Base-by-base conservation (phyloP, 2,797 vertebrate species). In the Amblyopsis hoosieri region DNA sequence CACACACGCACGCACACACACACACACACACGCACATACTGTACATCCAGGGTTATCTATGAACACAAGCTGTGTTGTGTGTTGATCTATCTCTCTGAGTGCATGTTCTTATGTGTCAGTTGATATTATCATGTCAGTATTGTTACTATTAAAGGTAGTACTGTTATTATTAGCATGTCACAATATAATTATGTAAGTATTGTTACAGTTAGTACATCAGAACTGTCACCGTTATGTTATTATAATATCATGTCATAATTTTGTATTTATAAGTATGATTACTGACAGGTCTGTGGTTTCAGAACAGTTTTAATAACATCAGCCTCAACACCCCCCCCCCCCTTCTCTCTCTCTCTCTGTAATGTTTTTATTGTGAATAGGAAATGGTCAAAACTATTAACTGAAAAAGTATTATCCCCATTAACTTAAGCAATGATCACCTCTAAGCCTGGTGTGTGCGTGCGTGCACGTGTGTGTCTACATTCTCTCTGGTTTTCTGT, bases 341-440 rank as follows among this genome's bases (percentile, higher is more conserved):
- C 23, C 19, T 17, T 17, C 17, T 13, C 13, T 12, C 4, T 14
- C 3, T 46, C 13, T 15, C 13, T 54, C 23, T 72, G 51, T 77
- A 70, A 79, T 75, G 65, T 64, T 51, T 73, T 75, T 31, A 54
- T 79, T 75, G 60, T 71, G 57, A 72, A 45, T 55, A 71, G 53
- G 71, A 82, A 84, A 74, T 71, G 78, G 73, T 78, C 73, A 76
- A 78, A 83, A 78, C 55, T 66, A 75, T 73, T 78, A 76, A 79
- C 80, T 80, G 82, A 82, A 37, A 37, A 37, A 37, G 33, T 71
- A 80, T 85, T 73, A 71, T 71, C 72, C 79, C 76, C 75, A 82
- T 85, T 82, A 82, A 81, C 78, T 80, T 74, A 74, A 75, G 56
- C 17, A 56, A 80, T 80, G 83, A 83, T 85, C 81, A 55, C 67